A percentile compares a stretch with the other conserved stretches of the same genome.
Evolutionary conservation across 2,113 vertebrate genomes (phyloP).

Genomic region (Vimba vimba): DNA sequence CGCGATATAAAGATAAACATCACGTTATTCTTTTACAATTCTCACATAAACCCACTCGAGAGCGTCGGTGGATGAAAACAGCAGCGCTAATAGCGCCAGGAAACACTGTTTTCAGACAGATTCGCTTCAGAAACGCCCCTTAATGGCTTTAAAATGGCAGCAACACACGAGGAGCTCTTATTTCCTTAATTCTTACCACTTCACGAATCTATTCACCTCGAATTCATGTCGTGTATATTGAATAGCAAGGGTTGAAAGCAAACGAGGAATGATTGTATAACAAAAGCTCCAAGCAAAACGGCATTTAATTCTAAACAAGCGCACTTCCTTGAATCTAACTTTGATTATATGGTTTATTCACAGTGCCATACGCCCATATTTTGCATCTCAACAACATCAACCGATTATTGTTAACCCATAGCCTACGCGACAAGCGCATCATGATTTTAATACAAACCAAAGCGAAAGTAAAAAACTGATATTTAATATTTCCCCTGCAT

Average conservation of each 20-base stretch:
- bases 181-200: conserved; percentile 10
- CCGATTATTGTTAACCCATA: background rate
- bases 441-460: background rate
- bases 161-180: conserved; percentile 33
- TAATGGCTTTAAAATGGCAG: conserved; percentile 65
- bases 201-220: background rate
- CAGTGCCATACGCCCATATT: conserved; percentile 15
- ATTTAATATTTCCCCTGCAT: background rate
- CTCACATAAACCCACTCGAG: background rate
- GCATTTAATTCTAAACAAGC: background rate
- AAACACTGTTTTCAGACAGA: conserved; percentile 46
- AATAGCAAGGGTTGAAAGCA: background rate
- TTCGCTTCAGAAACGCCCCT: conserved; percentile 60
- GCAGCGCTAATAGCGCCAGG: background rate
- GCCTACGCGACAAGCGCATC: no score
- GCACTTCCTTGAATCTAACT: conserved; percentile 56
- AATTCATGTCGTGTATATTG: background rate
- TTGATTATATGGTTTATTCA: background rate
- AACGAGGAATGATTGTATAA: background rate
- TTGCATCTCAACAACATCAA: conserved; percentile 16
- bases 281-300: background rate
- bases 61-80: background rate
- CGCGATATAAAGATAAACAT: background rate
- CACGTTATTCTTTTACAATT: background rate
- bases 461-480: background rate